Conservation (phyloP, 1,140 invertebrate species). For the Microplitis demolitor region DNA sequence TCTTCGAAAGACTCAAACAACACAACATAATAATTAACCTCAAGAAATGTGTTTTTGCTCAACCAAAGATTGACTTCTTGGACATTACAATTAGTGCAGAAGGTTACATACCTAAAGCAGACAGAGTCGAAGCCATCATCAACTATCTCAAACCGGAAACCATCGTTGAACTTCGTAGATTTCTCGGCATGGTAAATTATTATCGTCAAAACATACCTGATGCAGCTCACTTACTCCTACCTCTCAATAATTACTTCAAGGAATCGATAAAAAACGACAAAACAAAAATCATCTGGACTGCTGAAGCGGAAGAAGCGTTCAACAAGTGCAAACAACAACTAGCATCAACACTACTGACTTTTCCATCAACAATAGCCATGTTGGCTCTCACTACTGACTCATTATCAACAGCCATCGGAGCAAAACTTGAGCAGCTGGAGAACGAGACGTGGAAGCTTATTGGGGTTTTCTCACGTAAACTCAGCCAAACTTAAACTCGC, state of each 20-base stretch:
- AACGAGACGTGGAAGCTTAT: slow-evolving; percentile 31
- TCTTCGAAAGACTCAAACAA: slow-evolving; percentile 2
- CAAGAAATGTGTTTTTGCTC: neutral
- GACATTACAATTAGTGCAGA: slow-evolving; percentile 26
- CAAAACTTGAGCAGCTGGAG: slow-evolving; percentile 23
- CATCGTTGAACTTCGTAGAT: slow-evolving; percentile 41
- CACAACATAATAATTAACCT: neutral
- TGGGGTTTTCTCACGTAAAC: slow-evolving; percentile 38
- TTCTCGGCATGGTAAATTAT: slow-evolving; percentile 55
- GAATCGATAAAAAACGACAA: slow-evolving; percentile 8
- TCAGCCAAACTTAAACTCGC: slow-evolving; percentile 21
- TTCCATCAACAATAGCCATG: neutral
- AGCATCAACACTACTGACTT: neutral
- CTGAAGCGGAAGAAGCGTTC: slow-evolving; percentile 26
- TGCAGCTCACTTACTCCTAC: slow-evolving; percentile 31
- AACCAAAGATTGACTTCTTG: neutral
- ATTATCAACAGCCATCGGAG: slow-evolving; percentile 22
- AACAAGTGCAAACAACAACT: neutral
- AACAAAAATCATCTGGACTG: slow-evolving; percentile 43
- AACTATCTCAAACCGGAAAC: slow-evolving; percentile 40
- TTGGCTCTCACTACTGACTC: slow-evolving; percentile 5
- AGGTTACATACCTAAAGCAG: slow-evolving; percentile 40
- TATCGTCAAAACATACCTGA: slow-evolving; percentile 39
- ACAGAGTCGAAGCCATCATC: slow-evolving; percentile 35
- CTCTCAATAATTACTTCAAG: slow-evolving; percentile 28